Evolutionary conservation across 2,797 vertebrate genomes (phyloP), one percentile per base, ranked within the genome.

Genomic region (Micropoecilia bifurca): DNA sequence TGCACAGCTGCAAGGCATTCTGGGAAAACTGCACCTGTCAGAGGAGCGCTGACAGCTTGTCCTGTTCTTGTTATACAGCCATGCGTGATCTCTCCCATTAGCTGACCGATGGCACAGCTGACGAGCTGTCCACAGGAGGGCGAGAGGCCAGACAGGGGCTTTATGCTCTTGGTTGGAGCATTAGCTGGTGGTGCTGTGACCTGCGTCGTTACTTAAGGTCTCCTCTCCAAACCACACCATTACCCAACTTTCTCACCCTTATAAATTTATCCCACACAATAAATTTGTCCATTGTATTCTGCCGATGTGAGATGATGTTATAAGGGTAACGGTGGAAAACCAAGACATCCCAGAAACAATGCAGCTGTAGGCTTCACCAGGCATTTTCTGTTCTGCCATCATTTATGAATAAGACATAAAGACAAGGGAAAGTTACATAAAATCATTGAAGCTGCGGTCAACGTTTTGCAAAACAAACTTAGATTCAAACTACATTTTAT

Each of bases 21-120:
- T 92, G 91, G 91, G 89, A 91, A 87, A 77, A 79, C 86, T 82
- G 88, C 88, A 91, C 90, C 92, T 91, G 91, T 93, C 91, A 89
- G 80, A 90, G 76, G 85, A 82, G 75, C 84, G 3, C 85, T 87
- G 90, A 90, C 93, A 92, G 91, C 92, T 88, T 90, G 84, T 89
- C 87, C 80, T 87, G 88, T 85, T 92, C 91, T 90, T 90, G 89
- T 92, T 92, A 89, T 90, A 92, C 86, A 85, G 87, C 90, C 87
- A 86, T 78, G 89, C 78, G 83, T 89, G 90, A 89, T 87, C 83
- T 83, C 86, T 82, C 84, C 87, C 87, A 91, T 93, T 92, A 93
- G 88, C 85, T 80, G 88, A 85, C 86, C 92, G 91, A 90, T 91
- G 89, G 90, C 88, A 93, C 89, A 88, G 85, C 82, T 90, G 89